Base-by-base conservation (phyloP, 1,140 invertebrate genomes). In the Eubasilissa regina region DNA sequence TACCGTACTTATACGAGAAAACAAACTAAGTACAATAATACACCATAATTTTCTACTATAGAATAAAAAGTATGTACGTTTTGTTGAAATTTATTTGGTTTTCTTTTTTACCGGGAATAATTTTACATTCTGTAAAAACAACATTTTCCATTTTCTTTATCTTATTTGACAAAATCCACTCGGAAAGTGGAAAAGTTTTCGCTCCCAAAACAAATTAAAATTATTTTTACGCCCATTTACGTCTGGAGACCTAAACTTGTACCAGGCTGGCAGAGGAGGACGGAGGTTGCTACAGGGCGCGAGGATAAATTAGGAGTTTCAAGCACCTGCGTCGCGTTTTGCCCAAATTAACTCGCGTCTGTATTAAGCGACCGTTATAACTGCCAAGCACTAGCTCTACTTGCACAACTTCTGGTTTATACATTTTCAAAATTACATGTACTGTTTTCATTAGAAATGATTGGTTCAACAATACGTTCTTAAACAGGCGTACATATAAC, bases 291-390 rank as follows among this genome's bases (percentile, higher is more conserved):
- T 47, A 75, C 35, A 21, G 62, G 62, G 62, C 45, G 73, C 58
- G 53, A 19, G 78, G 78, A 80, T 82, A 80, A 82, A 82, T 82
- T 80, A 82, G 75, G 81, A 82, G 72, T 80, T 82, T 82, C 75
- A 17, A 78, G 64, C 81, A 82, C 81, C 81, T 82, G 81, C 78
- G 81, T 48, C 76, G 35, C 75, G 79, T 62, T 78, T 75, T 74
- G 75, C 80, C 77, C 75, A 82, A 82, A 82, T 82, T 82, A 82
- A 82, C 81, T 82, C 78, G 64, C 66, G 76, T 72, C 72, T 75
- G 78, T 66, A 80, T 80, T 79, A 79, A 73, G 77, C 53, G 68
- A 64, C 51, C 66, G 66, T 79, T 80, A 66, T 56, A 75, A 80
- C 72, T 80, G 75, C 60, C 75, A 53, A 47, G 75, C 45, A 44